phyloP scores from a whole-genome alignment of 2,797 vertebrate species.

The Enteromius thamalakanensis region DNA sequence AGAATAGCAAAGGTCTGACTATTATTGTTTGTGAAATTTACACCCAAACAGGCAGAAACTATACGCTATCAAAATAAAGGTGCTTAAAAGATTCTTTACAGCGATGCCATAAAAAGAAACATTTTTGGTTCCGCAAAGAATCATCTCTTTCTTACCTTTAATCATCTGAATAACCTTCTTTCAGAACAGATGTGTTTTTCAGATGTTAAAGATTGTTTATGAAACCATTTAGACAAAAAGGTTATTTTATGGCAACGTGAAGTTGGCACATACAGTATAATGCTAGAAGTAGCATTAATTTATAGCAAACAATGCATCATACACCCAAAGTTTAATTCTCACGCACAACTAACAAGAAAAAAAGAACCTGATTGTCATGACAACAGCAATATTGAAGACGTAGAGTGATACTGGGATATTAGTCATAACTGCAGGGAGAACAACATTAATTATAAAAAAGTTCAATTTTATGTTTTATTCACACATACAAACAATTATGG shows the following conservation, averaged over 20 bases:
- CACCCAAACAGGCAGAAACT: neutral
- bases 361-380: conserved; percentile 17
- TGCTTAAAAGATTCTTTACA: no score
- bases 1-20: neutral
- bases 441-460: conserved; percentile 21
- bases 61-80: no score
- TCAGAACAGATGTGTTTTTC: neutral
- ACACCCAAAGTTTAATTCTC: neutral
- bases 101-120: neutral
- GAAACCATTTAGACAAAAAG: neutral
- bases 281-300: neutral
- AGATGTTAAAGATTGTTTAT: no score
- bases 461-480: neutral
- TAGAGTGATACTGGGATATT: neutral
- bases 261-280: neutral
- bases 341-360: neutral
- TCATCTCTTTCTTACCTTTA: neutral
- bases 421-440: conserved; percentile 13
- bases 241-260: neutral
- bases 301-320: neutral
- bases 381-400: conserved; percentile 18
- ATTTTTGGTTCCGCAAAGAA: no score
- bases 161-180: neutral
- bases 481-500: neutral
- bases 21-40: neutral